Percentiles rank a stretch among this genome's conserved stretches.
These are phyloP conservation scores for Amyelois transitella DNA, from an alignment of 1,140 invertebrate species.

Conservation along the genomic window DNA sequence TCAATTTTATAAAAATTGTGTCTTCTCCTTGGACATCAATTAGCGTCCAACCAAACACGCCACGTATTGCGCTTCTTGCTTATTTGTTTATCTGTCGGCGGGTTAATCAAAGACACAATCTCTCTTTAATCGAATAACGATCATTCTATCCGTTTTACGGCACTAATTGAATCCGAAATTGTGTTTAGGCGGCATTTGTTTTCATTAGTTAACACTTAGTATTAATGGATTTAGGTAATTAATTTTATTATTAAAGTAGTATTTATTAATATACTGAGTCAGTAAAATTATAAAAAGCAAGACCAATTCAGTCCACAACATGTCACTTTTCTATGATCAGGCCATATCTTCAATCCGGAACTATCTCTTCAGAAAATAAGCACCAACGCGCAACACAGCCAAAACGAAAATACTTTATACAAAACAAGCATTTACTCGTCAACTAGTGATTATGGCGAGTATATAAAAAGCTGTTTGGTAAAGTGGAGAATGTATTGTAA, in stretches of 20 bases:
- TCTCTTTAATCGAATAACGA: constrained; percentile 27
- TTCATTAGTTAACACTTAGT: constrained; percentile 22
- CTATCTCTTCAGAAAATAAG: no score
- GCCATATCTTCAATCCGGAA: no score
- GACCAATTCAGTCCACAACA: no score
- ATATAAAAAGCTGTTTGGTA: not conserved
- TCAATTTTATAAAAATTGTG: no score
- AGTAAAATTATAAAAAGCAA: no score
- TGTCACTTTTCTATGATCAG: no score
- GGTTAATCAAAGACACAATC: constrained; percentile 26
- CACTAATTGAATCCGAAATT: constrained; percentile 33
- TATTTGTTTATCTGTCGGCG: constrained; percentile 14
- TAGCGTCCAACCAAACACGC: constrained; percentile 20
- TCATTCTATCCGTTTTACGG: constrained; percentile 22
- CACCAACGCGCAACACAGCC: no score
- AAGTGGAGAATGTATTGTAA: not conserved
- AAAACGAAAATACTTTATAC: no score
- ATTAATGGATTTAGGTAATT: not conserved
- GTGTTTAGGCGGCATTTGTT: constrained; percentile 28
- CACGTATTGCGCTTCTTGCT: constrained; percentile 26
- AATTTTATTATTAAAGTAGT: not conserved
- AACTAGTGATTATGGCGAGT: not conserved
- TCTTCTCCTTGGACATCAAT: constrained; percentile 25
- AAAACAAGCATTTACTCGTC: not conserved
- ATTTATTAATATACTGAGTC: no score